Evolutionary conservation across 2,888 invertebrate species (phyloP), one percentile per base, ranked within the genome.

Genomic region (Vandiemenella viatica): DNA sequence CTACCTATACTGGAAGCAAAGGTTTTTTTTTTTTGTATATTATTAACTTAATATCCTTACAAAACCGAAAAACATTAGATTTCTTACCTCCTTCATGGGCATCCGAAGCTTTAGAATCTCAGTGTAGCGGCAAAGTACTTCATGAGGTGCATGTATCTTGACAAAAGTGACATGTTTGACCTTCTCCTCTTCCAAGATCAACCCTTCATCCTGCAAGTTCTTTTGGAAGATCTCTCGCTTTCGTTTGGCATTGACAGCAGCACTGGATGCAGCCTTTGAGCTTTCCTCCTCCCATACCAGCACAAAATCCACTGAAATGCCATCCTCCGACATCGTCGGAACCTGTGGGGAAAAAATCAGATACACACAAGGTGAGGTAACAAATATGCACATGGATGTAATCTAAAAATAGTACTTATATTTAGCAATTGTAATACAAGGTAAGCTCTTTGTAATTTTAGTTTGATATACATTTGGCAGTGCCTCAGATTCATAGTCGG

Each of bases 101-200:
- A 86, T 73, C 61, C 82, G 74, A 26, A 86, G 70, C 64, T 84
- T 83, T 58, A 86, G 71, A 53, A 84, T 76, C 65, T 86, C 86
- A 26, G 80, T 78, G 63, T 84, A 85, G 55, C 81, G 71, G 51
- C 76, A 72, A 17, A 84, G 64, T 1, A 86, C 79, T 57, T 82
- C 79, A 60, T 68, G 67, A 0, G 85, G 80, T 0, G 81, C 83
- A 62, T 83, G 80, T 22, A 87, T 72, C 68, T 85, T 85, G 7
- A 80, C 70, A 62, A 82, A 85, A 60, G 75, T 72, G 54, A 78
- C 68, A 41, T 76, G 73, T 55, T 79, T 74, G 18, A 18, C 15
- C 45, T 73, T 74, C 55, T 75, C 71, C 58, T 79, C 78, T 60
- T 80, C 78, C 57, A 80, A 59, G 47, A 73, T 65, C 1, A 81